A percentile compares a stretch with the other conserved stretches of the same genome.
phyloP scores from a whole-genome alignment of 2,797 vertebrate genomes.

The Gymnocypris eckloni region DNA sequence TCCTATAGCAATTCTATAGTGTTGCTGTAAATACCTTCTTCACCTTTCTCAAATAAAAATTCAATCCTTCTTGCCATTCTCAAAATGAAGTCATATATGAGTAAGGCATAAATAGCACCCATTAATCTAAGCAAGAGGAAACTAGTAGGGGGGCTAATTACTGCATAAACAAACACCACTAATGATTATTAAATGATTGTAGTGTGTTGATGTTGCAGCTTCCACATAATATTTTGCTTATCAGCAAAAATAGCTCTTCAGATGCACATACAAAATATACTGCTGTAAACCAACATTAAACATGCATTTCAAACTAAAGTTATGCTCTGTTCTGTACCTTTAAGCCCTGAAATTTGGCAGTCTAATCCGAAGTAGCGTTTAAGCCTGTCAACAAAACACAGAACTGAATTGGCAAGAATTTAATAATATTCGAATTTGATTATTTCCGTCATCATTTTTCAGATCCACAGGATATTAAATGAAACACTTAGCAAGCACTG shows the following conservation, averaged over 20 bases:
- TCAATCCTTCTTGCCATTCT: not conserved
- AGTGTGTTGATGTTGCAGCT: not conserved
- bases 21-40: not conserved
- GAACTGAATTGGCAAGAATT: conserved; percentile 38
- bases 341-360: not conserved
- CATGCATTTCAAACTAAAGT: not conserved
- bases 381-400: conserved; percentile 2
- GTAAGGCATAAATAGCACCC: not conserved
- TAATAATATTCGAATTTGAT: conserved; percentile 43
- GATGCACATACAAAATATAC: not conserved
- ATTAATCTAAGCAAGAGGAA: conserved; percentile 10
- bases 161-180: conserved; percentile 26
- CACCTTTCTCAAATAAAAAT: not conserved
- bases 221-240: not conserved
- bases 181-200: conserved; percentile 46
- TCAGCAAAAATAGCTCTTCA: not conserved
- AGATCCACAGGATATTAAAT: conserved; percentile 23
- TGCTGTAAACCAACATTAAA: not conserved
- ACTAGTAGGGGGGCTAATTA: conserved; percentile 34
- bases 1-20: not conserved
- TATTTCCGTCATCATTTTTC: conserved; percentile 24
- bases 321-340: not conserved
- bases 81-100: not conserved
- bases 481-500: conserved; percentile 35
- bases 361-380: not conserved